Conservation (phyloP, 2,888 invertebrate species). For the Lasioglossum zephyrum region DNA sequence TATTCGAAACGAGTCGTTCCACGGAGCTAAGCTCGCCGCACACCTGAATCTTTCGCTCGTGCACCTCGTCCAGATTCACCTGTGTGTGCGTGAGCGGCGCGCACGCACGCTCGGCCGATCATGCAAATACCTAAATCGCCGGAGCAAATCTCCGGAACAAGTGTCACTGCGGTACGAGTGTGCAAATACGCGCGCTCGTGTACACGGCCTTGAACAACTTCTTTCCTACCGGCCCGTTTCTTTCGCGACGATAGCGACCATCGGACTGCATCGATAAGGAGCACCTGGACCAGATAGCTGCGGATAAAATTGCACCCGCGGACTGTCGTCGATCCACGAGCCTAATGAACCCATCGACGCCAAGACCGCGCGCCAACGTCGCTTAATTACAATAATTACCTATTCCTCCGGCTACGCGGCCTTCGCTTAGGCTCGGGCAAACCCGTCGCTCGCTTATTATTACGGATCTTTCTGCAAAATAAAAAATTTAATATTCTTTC, state of each 20-base stretch:
- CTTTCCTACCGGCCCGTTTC: constrained; percentile 13
- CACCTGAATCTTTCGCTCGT: not conserved
- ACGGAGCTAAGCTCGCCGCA: not conserved
- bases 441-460: not conserved
- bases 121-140: constrained; percentile 74
- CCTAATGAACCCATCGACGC: not conserved
- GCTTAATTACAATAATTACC: not conserved
- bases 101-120: constrained; percentile 65
- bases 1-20: constrained; percentile 56
- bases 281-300: not conserved
- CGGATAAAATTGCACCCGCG: not conserved
- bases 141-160: constrained; percentile 66
- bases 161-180: constrained; percentile 55
- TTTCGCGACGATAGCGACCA: not conserved
- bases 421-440: not conserved
- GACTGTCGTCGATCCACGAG: not conserved
- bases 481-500: too few species aligned
- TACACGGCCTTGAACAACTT: constrained; percentile 46
- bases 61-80: not conserved
- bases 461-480: too few species aligned
- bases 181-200: not conserved
- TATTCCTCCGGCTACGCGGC: not conserved
- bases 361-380: not conserved
- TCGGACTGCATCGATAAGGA: not conserved
- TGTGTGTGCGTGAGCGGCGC: not conserved